These are phyloP conservation scores for Cladorhizidae sp. DNA, from an alignment of 37 sponge, comb jelly and placozoan species.

Conservation along the genomic window DNA sequence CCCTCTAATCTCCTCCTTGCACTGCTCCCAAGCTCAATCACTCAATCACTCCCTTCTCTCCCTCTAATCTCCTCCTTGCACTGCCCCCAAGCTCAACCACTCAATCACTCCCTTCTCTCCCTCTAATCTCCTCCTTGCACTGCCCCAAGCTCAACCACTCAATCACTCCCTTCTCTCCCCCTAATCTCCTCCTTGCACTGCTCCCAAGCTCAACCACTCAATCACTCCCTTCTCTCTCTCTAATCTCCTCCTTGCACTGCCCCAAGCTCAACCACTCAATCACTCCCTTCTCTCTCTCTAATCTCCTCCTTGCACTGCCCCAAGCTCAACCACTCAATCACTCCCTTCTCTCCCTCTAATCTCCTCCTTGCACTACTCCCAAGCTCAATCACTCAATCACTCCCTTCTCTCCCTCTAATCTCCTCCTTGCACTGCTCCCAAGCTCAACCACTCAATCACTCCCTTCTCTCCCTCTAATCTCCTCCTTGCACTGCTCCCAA, in stretches of 20 bases:
- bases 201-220: no score
- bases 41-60: not conserved
- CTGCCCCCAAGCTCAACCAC: no score
- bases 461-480: constrained; percentile 1
- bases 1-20: not conserved
- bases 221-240: not conserved
- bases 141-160: no score
- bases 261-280: no score
- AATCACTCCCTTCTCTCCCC: not conserved
- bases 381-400: no score
- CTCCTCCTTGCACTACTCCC: not conserved
- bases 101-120: not conserved
- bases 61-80: not conserved
- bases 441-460: no score
- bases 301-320: not conserved
- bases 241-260: not conserved
- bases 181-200: not conserved
- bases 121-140: not conserved
- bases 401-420: not conserved
- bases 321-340: no score
- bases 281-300: not conserved
- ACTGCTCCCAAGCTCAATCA: no score
- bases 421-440: no score
- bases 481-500: no score
- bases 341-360: not conserved